Evolutionary conservation across 2,113 vertebrate genomes (phyloP), one percentile per base, ranked within the genome.

Genomic region (Artemisiospiza belli): DNA sequence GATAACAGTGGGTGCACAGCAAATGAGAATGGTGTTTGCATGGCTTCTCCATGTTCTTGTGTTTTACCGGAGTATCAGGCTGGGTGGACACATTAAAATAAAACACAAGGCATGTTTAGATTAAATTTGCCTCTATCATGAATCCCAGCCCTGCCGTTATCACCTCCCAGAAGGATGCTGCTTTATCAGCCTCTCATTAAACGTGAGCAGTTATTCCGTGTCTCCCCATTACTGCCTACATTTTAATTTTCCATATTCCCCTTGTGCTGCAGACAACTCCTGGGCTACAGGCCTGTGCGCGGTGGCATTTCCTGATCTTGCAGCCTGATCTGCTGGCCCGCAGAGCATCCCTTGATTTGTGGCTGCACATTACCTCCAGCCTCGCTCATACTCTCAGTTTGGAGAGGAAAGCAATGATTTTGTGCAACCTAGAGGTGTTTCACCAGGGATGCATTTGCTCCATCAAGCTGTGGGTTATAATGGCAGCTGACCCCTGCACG

Each of bases 141-240:
- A 74, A 43, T 30, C 79, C 59, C 89, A 74, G 19, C 63, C 35
- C 55, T 92, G 64, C 66, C 0, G 0, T 84, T 87, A 93, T 12
- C 37, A 49, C 27, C 24, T 81, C 84, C 11, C 83, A 72, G 57
- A 61, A 66, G 54, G 21, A 72, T 37, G 59, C 43, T 83, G 33
- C 44, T 73, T 83, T 90, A 94, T 52, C 55, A 81, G 35, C 8
- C 28, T 83, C 72, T 78, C n/a, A 75, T 88, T 90, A 96, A 93
- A 88, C 2, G 19, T 55, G 51, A 88, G 77, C 37, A 8, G 2
- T 61, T 86, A 69, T 59, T 87, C 90, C 5, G 39, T 39, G 7
- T 83, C 70, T 88, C 39, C 39, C 33, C 15, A 41, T 75, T 39
- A 24, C 37, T 77, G 63, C 67, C 46, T 87, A 74, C 31, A 46